phyloP scores from a whole-genome alignment of 30 jellyfish, hydroid and myxozoan species.

The Aurelia aurita complex sp. Pacific region DNA sequence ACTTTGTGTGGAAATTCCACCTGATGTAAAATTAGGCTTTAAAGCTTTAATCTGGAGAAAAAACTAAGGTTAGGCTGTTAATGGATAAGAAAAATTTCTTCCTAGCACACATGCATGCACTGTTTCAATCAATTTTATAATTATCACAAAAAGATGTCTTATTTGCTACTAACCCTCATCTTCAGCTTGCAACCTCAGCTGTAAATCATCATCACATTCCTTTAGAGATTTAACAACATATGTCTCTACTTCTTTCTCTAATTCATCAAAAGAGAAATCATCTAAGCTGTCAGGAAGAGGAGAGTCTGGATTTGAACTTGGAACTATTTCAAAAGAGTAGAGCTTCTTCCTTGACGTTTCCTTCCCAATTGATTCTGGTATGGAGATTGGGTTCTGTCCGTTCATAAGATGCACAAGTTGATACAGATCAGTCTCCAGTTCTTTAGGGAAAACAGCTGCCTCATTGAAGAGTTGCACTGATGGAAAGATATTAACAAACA shows the following conservation, averaged over 20 bases:
- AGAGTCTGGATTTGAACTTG: slow-evolving; percentile 72
- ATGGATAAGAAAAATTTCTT: too few species aligned
- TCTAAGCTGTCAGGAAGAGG: slow-evolving; percentile 44
- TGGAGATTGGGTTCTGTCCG: neutral
- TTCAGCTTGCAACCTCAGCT: neutral
- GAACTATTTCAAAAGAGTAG: slow-evolving; percentile 9
- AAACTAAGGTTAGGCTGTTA: too few species aligned
- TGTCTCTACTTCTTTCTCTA: slow-evolving; percentile 8
- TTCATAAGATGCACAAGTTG: neutral
- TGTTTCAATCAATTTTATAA: too few species aligned
- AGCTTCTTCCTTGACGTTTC: neutral
- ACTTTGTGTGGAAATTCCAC: too few species aligned
- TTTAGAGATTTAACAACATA: neutral
- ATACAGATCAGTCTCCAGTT: neutral
- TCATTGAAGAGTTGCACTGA: neutral
- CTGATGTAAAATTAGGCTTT: too few species aligned
- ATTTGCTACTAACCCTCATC: slow-evolving; percentile 10
- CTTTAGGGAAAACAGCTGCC: neutral
- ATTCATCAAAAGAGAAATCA: neutral
- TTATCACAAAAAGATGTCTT: too few species aligned
- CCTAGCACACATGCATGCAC: too few species aligned
- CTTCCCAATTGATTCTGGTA: slow-evolving; percentile 18
- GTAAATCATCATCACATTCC: neutral
- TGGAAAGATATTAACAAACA: too few species aligned
- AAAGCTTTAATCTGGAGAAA: too few species aligned